These are phyloP conservation scores for Antheraea pernyi DNA, from an alignment of 1,140 invertebrate species.

Conservation along the genomic window DNA sequence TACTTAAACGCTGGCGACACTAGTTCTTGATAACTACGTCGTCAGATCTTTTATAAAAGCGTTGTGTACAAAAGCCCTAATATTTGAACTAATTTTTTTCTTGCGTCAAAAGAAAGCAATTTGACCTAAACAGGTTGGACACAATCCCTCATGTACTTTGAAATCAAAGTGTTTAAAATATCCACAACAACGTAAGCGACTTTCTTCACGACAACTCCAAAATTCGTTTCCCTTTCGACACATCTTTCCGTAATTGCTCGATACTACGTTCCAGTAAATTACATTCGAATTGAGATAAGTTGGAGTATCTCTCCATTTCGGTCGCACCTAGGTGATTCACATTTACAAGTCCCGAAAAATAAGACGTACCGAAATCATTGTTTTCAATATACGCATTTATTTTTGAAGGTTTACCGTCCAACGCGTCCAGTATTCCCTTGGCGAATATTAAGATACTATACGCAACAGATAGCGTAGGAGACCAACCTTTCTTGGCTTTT, in stretches of 20 bases:
- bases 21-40: too few relatives aligned
- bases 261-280: conserved; percentile 45
- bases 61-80: too few relatives aligned
- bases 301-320: conserved; percentile 46
- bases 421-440: conserved; percentile 20
- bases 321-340: conserved; percentile 36
- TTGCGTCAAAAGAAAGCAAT: too few relatives aligned
- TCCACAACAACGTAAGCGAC: not conserved
- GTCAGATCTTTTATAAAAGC: too few relatives aligned
- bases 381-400: conserved; percentile 53
- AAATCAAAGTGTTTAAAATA: not conserved
- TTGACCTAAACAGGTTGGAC: too few relatives aligned
- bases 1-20: too few relatives aligned
- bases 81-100: too few relatives aligned
- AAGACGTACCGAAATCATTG: conserved; percentile 47
- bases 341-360: conserved; percentile 32
- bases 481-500: conserved; percentile 82
- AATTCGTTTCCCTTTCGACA: conserved; percentile 44
- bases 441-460: conserved; percentile 78
- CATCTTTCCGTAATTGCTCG: conserved; percentile 46
- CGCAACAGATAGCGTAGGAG: conserved; percentile 85
- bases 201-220: conserved; percentile 42
- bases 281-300: conserved; percentile 46
- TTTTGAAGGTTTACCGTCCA: conserved; percentile 28
- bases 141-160: too few relatives aligned